These are phyloP conservation scores for Macheiramphus alcinus DNA, from an alignment of 2,113 vertebrate genomes.

Conservation along the genomic window DNA sequence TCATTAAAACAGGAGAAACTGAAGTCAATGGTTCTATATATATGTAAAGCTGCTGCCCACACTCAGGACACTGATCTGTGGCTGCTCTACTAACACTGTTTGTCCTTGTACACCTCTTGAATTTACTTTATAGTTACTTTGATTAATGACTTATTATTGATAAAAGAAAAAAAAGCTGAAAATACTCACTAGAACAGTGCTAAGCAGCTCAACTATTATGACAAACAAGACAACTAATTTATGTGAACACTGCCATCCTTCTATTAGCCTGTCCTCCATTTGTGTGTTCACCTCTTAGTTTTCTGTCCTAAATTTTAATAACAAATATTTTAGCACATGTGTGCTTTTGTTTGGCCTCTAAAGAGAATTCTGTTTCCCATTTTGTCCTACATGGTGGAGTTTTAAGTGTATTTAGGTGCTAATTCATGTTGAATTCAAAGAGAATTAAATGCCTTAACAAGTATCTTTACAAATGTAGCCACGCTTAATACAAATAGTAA, in stretches of 20 bases:
- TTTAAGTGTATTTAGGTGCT: neutral
- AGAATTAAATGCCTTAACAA: neutral
- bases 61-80: too few species aligned
- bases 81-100: too few species aligned
- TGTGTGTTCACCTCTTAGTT: neutral
- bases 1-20: too few species aligned
- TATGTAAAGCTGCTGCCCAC: too few species aligned
- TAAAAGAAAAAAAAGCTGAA: neutral
- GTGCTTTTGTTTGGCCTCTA: neutral
- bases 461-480: neutral
- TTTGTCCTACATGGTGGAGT: neutral
- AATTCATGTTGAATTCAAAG: neutral
- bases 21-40: too few species aligned
- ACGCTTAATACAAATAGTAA: neutral
- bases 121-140: too few species aligned
- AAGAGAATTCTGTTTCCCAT: neutral
- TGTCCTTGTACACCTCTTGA: too few species aligned
- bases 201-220: neutral
- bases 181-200: neutral
- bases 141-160: too few species aligned
- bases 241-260: neutral
- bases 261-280: neutral
- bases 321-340: neutral
- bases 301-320: neutral
- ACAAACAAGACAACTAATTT: neutral